Evolutionary conservation across 2,113 vertebrate genomes (phyloP), one percentile per base, ranked within the genome.

Genomic region (Ophiodon elongatus): DNA sequence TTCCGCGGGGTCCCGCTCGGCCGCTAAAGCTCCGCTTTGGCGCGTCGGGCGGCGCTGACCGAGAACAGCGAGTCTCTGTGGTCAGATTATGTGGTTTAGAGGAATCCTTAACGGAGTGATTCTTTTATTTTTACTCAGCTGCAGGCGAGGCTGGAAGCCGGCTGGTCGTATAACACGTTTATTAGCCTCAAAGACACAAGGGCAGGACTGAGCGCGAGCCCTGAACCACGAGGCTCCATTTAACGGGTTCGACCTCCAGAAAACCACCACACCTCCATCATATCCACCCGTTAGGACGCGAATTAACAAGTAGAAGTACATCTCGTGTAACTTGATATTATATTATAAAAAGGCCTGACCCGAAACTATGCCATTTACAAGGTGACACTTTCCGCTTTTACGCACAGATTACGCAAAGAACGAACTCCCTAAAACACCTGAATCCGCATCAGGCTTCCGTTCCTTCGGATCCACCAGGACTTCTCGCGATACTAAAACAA

Each of bases 41-140:
- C 69, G 75, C 76, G 63, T 76, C 79, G 54, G 66, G 76, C 85
- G 25, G 83, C 76, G 67, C 64, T 85, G 90, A 87, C 85, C 83
- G 79, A 78, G 83, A 89, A 90, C 91, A 92, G 83, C 85, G 76
- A 84, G 87, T 83, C 85, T 91, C 87, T 91, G 90, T 86, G 91
- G 92, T 92, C 88, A 89, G 87, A 91, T 91, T 81, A 63, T 91
- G 89, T 85, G 90, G 92, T 92, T 91, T 65, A 27, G 73, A 83
- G 84, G 88, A 89, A 87, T 87, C 80, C 85, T 92, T 87, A 77
- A 86, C 82, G 76, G 85, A 86, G 81, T 71, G 69, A 81, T 86
- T 90, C n/a, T 91, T 78, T 91, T 80, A 76, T 88, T 90, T 91
- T 88, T 69, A 78, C 79, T 86, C 62, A 39, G 29, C 75, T 87